These are phyloP conservation scores for Macroglossus sobrinus DNA, from an alignment of 2,113 vertebrate genomes.

Conservation along the genomic window DNA sequence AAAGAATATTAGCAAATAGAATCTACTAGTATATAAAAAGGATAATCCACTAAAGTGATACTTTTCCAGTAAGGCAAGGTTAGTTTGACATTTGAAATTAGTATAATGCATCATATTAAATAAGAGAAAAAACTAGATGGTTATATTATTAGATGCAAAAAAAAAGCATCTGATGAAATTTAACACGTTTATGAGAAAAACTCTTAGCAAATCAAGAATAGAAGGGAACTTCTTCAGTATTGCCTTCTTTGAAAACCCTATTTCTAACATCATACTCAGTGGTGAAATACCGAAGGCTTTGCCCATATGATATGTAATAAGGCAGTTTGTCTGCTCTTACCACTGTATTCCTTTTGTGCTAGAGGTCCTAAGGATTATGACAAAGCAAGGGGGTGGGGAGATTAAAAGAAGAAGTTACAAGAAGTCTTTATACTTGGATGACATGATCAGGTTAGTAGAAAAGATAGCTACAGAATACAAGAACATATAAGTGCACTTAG, in stretches of 20 bases:
- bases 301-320: neutral
- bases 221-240: neutral
- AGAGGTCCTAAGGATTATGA: neutral
- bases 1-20: neutral
- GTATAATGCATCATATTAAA: neutral
- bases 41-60: neutral
- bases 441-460: neutral
- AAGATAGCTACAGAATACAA: neutral
- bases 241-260: neutral
- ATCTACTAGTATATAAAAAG: neutral
- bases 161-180: neutral
- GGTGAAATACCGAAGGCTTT: neutral
- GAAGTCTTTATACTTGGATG: neutral
- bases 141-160: neutral
- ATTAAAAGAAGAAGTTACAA: neutral
- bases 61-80: neutral
- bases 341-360: neutral
- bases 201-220: neutral
- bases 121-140: neutral
- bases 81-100: slow-evolving; percentile 8
- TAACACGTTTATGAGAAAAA: neutral
- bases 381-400: neutral
- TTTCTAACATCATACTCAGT: neutral
- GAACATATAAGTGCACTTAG: neutral
- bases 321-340: neutral